Evolutionary conservation across 35 echinoderm and acorn worm species (phyloP), one percentile per base, ranked within the genome.

Genomic region (Heliocidaris erythrogramma): DNA sequence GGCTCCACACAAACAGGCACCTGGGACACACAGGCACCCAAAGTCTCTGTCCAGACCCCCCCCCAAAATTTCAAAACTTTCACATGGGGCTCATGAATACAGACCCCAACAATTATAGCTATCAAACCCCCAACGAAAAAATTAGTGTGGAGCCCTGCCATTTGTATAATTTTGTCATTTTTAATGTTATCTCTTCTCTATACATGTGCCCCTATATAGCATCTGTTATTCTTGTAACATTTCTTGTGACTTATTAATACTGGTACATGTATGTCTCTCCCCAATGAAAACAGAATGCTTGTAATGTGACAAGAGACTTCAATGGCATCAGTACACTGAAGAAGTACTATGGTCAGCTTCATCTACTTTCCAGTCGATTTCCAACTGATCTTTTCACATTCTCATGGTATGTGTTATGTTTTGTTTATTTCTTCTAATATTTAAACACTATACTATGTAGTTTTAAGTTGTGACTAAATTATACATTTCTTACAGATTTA

Each of bases 281-380:
- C 48, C 29, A n/a, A 13, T 52, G 16, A 30, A 42, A 42, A 30
- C 49, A 99, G 98, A 99, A 96, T 99, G 98, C 98, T 21, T 94
- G 92, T 48, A 99, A 99, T 96, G 98, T 96, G 9, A 96, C 96
- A 47, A 95, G 96, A 85, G 98, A 99, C 93, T 99, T 99, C 71
- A 97, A 97, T 87, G 98, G 98, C 59, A 96, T 97, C 92, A 99
- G 98, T 86, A 97, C 96, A 32, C 95, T 99, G 71, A 99, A 97
- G 95, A 99, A 99, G 95, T 99, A 99, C 90, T 99, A 99, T 94
- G 98, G 98, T 69, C 98, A 99, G 93, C 91, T 99, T 5, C 96
- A 99, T 65, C 93, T 97, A 8, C 95, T 97, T 5, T 95, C 96
- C 9, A 99, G 96, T 56, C 92, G 98, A 30, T 99, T 99, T 86